Evolutionary conservation across 2,888 invertebrate genomes (phyloP), one percentile per base, ranked within the genome.

Genomic region (Nomada lathburiana): DNA sequence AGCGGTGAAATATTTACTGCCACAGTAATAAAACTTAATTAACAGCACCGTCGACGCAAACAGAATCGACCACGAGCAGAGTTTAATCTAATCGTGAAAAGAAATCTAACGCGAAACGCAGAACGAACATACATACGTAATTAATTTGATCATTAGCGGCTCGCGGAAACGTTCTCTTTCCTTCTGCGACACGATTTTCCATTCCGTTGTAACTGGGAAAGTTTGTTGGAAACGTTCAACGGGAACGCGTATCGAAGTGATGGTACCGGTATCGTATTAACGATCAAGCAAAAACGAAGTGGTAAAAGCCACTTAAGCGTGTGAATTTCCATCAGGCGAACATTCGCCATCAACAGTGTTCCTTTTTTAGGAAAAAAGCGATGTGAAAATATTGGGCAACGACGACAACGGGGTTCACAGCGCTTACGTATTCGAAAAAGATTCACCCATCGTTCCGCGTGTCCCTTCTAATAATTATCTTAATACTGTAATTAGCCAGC

Each of bases 361-460:
- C 44, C 26, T 13, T n/a, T 42, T 18, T 63, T 52, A 26, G 13
- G 42, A 36, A 73, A 36, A 73, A 79, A 75, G 64, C 50, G 59
- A 50, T 57, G 53, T 59, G 18, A 52, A 52, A 50, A 67, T 36
- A 50, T 71, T 59, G 67, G 42, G 47, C 60, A 26, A 16, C 26
- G 64, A 50, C 64, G 64, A 47, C 64, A 47, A 64, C 18, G 13
- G 26, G 59, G 69, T 59, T 50, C 44, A 26, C 18, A 52, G 60
- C 53, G 60, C 69, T 62, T 65, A 50, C 57, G 20, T 59, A 52
- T 53, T 70, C 50, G 47, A 57, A 53, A 11, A 52, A 26, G 60
- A 75, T 59, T 52, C 55, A 62, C 50, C 64, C 62, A 57, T 63
- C 65, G 77, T 77, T 52, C 77, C 69, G 52, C 53, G 23, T 2